phyloP scores from a whole-genome alignment of 2,113 vertebrate genomes.

The Leptobrachium ailaonicum region DNA sequence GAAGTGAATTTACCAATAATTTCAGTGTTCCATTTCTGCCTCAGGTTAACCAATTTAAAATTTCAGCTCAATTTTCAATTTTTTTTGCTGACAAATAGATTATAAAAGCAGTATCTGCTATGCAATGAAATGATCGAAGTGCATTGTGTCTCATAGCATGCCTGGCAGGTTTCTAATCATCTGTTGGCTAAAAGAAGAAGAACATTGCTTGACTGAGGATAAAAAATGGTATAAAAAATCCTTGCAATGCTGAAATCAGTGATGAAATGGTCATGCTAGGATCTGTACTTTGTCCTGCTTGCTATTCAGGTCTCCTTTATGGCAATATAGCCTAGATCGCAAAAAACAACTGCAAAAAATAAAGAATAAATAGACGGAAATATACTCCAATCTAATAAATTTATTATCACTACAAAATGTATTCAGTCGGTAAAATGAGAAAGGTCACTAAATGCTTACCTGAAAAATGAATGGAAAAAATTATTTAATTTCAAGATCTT shows the following conservation, averaged over 20 bases:
- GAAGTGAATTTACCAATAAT: constrained; percentile 1
- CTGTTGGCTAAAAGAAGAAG: constrained; percentile 35
- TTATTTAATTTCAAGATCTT: neutral
- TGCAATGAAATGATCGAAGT: constrained; percentile 42
- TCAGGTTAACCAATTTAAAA: constrained; percentile 43
- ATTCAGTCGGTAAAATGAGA: no score
- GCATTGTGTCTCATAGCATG: constrained; percentile 37
- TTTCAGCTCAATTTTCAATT: constrained; percentile 39
- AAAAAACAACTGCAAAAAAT: neutral
- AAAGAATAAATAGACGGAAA: neutral
- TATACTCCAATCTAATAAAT: neutral
- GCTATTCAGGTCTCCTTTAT: constrained; percentile 11
- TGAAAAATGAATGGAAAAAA: neutral
- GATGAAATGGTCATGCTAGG: constrained; percentile 29
- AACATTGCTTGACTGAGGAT: constrained; percentile 35
- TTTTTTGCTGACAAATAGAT: constrained; percentile 49
- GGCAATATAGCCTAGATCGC: neutral
- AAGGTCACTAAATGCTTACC: no score
- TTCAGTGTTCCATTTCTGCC: constrained; percentile 14
- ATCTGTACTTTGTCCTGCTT: constrained; percentile 7
- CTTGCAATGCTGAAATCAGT: constrained; percentile 25
- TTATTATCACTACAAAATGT: no score
- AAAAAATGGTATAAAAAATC: constrained; percentile 32
- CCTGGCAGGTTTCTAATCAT: constrained; percentile 47
- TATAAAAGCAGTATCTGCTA: constrained; percentile 38